A percentile compares a stretch with the other conserved stretches of the same genome.
Evolutionary conservation across 1,140 invertebrate species (phyloP).

Genomic region (Leptopilina boulardi): DNA sequence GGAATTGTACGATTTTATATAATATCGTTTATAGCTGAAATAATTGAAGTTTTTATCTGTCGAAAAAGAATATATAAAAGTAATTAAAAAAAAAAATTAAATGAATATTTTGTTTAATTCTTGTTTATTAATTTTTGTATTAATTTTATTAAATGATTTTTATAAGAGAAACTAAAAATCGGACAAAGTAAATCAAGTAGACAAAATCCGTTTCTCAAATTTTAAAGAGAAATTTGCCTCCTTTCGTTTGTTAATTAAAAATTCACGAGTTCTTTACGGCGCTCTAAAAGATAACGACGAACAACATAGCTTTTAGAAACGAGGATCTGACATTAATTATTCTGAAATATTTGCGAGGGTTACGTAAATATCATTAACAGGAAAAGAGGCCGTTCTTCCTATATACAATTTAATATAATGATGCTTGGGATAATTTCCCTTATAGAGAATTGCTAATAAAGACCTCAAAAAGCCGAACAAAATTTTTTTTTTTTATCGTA

Average conservation of each 20-base stretch:
- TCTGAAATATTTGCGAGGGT: conserved; percentile 53
- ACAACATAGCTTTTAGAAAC: conserved; percentile 51
- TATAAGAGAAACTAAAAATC: background rate
- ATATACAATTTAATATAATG: background rate
- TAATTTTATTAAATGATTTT: background rate
- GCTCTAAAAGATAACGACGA: conserved; percentile 58
- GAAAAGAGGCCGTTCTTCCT: conserved; percentile 25
- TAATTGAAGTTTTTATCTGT: too few species aligned
- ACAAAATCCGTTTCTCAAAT: background rate
- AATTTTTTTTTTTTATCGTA: too few species aligned
- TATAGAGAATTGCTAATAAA: background rate
- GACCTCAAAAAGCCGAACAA: too few species aligned
- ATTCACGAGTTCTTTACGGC: conserved; percentile 54
- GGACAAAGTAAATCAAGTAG: background rate
- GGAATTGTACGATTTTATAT: background rate
- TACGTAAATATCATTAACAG: conserved; percentile 62
- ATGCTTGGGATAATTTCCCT: conserved; percentile 10
- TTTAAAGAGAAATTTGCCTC: conserved; percentile 34
- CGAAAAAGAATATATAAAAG: too few species aligned
- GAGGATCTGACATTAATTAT: conserved; percentile 61
- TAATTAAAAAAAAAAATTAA: too few species aligned
- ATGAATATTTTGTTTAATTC: too few species aligned
- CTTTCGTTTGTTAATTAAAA: conserved; percentile 60
- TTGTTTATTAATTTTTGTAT: too few species aligned
- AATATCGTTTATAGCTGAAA: background rate